A percentile compares a stretch with the other conserved stretches of the same genome.
phyloP scores from a whole-genome alignment of 2,888 invertebrate species.

The Rapana venosa region DNA sequence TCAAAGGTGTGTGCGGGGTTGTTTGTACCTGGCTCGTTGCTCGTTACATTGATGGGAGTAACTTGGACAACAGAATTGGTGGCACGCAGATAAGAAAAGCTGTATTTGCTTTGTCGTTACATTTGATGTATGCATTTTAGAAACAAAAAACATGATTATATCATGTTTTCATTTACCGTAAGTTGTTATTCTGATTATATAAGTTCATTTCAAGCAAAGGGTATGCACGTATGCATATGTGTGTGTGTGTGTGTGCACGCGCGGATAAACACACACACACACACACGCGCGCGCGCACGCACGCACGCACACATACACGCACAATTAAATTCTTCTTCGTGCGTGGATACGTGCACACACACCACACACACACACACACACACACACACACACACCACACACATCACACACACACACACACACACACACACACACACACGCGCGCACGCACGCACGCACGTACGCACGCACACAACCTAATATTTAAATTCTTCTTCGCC shows the following conservation, averaged over 20 bases:
- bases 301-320: constrained; percentile 8
- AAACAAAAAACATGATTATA: no score
- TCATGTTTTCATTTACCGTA: no score
- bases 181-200: no score
- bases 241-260: background rate
- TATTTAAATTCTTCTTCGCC: no score
- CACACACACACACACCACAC: background rate
- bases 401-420: constrained; percentile 8
- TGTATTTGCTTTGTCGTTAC: no score
- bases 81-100: no score
- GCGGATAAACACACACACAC: background rate
- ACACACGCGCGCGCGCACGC: background rate
- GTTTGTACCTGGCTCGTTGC: background rate
- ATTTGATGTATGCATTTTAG: no score
- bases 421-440: constrained; percentile 12
- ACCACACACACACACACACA: constrained; percentile 11
- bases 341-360: no score
- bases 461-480: background rate
- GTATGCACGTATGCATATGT: background rate
- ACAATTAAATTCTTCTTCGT: no score
- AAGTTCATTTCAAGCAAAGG: no score
- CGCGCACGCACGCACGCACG: background rate
- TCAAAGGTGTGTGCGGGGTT: background rate
- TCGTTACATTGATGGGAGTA: no score
- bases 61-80: no score